Base-by-base conservation (phyloP, 2,113 vertebrate genomes). In the Apaloderma vittatum region DNA sequence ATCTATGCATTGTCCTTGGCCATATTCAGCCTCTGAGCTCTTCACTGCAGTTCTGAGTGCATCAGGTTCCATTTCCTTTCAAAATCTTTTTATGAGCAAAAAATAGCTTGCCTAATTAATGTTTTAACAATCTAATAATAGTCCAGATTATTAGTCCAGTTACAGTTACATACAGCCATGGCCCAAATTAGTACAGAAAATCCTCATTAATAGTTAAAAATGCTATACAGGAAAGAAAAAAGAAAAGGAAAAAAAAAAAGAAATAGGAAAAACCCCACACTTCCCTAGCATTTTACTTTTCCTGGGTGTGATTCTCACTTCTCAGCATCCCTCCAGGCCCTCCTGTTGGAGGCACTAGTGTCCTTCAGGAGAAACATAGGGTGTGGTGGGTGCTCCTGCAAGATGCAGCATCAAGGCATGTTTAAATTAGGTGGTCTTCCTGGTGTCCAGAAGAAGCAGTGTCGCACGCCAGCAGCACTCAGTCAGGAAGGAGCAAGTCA, bases 71-170 rank as follows among this genome's bases (percentile, higher is more conserved):
- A n/a, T 75, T 92, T 91, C 73, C 73, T 81, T 84, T 81, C 26
- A 49, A 76, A 81, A 34, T 76, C 93, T 89, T 68, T 45, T 75
- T 67, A 91, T 3, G 14, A 95, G 73, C 86, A 94, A 91, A 96
- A 96, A 96, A 96, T 96, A 96, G 30, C 76, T 5, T 2, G 19
- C 45, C 89, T 94, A 91, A 97, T 97, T 95, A 96, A 97, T 95
- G 48, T 96, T 97, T 96, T 93, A 97, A 87, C 83, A 84, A 7
- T 59, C 93, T 96, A 96, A 89, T 96, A 96, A 96, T 97, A 96
- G 86, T 45, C 73, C 57, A 75, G 14, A 72, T 94, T 86, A 95
- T 95, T 96, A 96, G 83, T 63, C 80, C 73, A 55, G 57, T 91
- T 92, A 46, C 59, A 77, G 71, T 71, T 92, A 66, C 54, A 27